These are phyloP conservation scores for Xestobium rufovillosum DNA, from an alignment of 2,888 invertebrate genomes.

Conservation along the genomic window DNA sequence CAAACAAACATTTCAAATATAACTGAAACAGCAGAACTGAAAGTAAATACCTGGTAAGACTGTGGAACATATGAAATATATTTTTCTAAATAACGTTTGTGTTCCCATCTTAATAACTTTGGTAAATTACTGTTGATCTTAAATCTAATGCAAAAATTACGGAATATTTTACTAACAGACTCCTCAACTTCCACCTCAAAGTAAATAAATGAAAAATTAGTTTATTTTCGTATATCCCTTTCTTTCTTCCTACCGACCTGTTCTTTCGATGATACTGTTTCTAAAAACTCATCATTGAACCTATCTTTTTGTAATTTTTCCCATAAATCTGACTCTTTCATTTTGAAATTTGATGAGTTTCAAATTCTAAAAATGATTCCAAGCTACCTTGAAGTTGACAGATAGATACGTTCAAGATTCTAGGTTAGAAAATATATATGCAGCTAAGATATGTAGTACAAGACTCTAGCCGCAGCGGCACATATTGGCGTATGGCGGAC, in stretches of 20 bases:
- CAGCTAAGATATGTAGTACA: too few species aligned
- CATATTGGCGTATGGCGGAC: too few species aligned
- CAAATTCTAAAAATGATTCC: too few species aligned
- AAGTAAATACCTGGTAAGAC: conserved; percentile 46
- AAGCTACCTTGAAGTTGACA: too few species aligned
- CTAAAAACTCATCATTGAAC: conserved; percentile 54
- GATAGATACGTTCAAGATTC: too few species aligned
- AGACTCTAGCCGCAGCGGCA: too few species aligned
- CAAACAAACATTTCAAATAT: conserved; percentile 13
- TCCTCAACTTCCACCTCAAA: conserved; percentile 53
- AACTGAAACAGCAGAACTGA: conserved; percentile 7
- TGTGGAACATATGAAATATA: conserved; percentile 60
- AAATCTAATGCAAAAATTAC: conserved; percentile 44
- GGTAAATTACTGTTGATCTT: conserved; percentile 53
- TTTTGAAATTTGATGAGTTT: too few species aligned
- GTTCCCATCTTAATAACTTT: conserved; percentile 53
- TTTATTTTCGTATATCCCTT: too few species aligned
- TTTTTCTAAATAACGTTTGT: conserved; percentile 58
- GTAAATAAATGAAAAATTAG: too few species aligned
- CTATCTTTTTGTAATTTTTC: conserved; percentile 39
- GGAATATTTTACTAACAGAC: conserved; percentile 48
- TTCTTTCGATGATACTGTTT: conserved; percentile 51
- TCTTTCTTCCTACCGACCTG: conserved; percentile 51
- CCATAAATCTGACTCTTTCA: background rate
- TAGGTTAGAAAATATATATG: too few species aligned